Base-by-base conservation (phyloP, 2,888 invertebrate species). In the Melanargia galathea region DNA sequence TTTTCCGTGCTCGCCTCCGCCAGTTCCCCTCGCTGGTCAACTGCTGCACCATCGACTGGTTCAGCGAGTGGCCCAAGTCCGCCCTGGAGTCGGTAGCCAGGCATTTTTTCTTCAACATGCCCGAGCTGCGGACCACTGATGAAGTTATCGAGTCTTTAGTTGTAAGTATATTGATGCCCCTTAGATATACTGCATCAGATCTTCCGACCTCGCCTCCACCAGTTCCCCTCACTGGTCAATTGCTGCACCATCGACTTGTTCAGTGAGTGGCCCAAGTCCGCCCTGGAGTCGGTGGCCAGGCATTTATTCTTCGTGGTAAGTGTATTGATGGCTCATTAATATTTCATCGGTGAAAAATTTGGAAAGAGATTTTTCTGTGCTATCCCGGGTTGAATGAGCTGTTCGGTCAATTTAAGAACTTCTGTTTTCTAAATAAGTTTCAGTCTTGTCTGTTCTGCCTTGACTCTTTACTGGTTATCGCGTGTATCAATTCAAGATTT, bases 171-270 rank as follows among this genome's bases (percentile, higher is more conserved):
- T 38, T 11, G n/a, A n/a, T n/a, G n/a, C n/a, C n/a, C n/a, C n/a
- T n/a, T n/a, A n/a, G n/a, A n/a, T n/a, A n/a, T n/a, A n/a, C n/a
- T n/a, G n/a, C n/a, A n/a, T n/a, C 69, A 92, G 84, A 86, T 94
- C 66, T 95, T 97, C 83, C 93, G 96, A 35, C 94, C 95, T 0
- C 92, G 96, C 0, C 93, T 98, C 4, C 92, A 97, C 0, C 95
- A 97, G 81, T 98, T 97, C 87, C 98, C 97, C 0, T 97, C 97
- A 0, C 86, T 98, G 40, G 96, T 97, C 35, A 98, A 97, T 86
- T 97, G 97, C 79, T 97, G 97, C 82, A 97, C 97, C 2, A 97
- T 97, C 71, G 97, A 98, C 84, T 98, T 97, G 97, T 97, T 97
- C 86, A 96, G 95, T 84, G 94, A 95, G 60, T 97, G 97, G 97